Percentiles rank a stretch among this genome's conserved stretches.
Conservation (phyloP, 1,140 invertebrate species). For the Tetragonula clypearis region DNA sequence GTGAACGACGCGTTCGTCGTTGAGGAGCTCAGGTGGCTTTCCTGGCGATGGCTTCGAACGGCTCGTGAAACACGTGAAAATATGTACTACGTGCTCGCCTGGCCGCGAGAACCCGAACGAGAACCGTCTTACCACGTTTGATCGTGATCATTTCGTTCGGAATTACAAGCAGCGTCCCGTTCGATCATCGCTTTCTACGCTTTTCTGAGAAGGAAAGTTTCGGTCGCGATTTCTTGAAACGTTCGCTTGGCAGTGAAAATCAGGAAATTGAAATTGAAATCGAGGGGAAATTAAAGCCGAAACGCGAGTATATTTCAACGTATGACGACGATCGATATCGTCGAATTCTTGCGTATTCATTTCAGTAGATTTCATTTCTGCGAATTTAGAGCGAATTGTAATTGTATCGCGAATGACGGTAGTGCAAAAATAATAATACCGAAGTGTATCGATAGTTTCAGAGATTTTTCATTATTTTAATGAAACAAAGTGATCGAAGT, state of each 20-base stretch:
- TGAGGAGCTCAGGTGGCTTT: conserved; percentile 20
- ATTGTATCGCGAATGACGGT: too few relatives aligned
- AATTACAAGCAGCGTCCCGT: not conserved
- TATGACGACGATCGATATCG: too few relatives aligned
- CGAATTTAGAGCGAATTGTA: not conserved
- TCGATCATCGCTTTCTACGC: not conserved
- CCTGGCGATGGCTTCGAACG: conserved; percentile 34
- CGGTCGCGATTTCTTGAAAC: not conserved
- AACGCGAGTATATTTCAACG: not conserved
- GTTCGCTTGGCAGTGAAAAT: not conserved
- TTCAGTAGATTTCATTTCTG: not conserved
- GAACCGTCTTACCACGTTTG: not conserved
- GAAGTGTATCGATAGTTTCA: too few relatives aligned
- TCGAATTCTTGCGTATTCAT: not conserved
- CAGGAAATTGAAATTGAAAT: not conserved
- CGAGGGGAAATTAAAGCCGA: not conserved
- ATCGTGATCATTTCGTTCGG: not conserved
- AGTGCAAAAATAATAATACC: too few relatives aligned
- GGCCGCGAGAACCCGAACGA: not conserved
- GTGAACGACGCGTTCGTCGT: conserved; percentile 31
- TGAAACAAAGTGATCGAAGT: too few relatives aligned
- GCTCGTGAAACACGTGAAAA: conserved; percentile 14
- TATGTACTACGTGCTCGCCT: not conserved
- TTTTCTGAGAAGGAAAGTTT: not conserved
- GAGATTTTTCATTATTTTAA: too few relatives aligned